Evolutionary conservation across 2,113 vertebrate species (phyloP).

Genomic region (Podocnemis expansa): DNA sequence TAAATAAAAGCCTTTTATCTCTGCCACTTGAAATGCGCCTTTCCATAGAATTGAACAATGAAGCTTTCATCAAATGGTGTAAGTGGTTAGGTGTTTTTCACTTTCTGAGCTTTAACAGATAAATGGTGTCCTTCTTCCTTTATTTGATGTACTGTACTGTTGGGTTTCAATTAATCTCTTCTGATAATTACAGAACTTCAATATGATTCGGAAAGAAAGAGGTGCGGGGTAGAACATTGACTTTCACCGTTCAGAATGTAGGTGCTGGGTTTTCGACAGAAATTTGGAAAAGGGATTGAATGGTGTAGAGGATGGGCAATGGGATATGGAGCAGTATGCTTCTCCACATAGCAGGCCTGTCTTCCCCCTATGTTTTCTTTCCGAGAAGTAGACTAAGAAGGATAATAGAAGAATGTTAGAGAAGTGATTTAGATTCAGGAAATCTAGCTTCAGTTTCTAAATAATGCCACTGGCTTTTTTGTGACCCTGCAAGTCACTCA

Average conservation of each 20-base stretch:
- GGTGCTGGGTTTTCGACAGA: constrained; percentile 10
- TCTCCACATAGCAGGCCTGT: background rate
- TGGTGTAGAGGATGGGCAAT: background rate
- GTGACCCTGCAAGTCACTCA: background rate
- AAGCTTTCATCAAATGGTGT: constrained; percentile 72
- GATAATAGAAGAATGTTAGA: background rate
- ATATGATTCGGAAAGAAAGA: constrained; percentile 17
- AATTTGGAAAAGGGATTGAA: background rate
- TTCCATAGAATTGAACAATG: constrained; percentile 65
- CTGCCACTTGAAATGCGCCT: constrained; percentile 66
- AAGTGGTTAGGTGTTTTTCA: constrained; percentile 74
- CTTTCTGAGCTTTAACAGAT: constrained; percentile 74
- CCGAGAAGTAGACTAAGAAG: background rate
- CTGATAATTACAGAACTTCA: constrained; percentile 58
- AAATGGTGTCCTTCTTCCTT: constrained; percentile 71
- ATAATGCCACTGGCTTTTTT: background rate
- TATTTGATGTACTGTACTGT: constrained; percentile 70
- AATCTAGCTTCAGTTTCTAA: background rate
- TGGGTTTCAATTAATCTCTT: constrained; percentile 71
- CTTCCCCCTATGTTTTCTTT: background rate
- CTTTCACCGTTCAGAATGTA: background rate
- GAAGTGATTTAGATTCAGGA: rapidly evolving
- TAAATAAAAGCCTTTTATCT: constrained; percentile 32
- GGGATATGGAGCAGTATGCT: background rate
- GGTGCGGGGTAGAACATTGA: background rate